These are phyloP conservation scores for Protodeltote pygarga DNA, from an alignment of 2,888 invertebrate genomes.

Conservation along the genomic window DNA sequence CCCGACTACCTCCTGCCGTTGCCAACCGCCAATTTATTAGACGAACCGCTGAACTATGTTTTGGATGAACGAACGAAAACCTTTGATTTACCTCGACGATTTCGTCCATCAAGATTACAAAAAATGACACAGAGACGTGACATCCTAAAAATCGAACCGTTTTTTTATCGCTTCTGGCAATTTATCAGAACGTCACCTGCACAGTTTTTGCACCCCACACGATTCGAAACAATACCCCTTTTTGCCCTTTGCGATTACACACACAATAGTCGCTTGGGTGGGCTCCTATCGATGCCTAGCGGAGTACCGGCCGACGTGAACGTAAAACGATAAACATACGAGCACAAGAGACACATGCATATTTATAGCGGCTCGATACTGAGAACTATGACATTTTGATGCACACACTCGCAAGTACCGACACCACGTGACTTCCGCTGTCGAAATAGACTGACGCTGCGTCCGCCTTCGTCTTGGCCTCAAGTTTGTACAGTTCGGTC, in stretches of 20 bases:
- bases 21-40: conserved; percentile 62
- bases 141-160: conserved; percentile 8
- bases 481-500: conserved; percentile 31
- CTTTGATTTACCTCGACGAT: conserved; percentile 29
- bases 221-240: conserved; percentile 64
- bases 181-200: conserved; percentile 69
- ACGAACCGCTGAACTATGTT: conserved; percentile 56
- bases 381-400: conserved; percentile 76
- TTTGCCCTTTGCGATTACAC: conserved; percentile 60
- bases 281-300: conserved; percentile 55
- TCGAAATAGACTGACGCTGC: conserved; percentile 72
- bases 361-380: conserved; percentile 74
- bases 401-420: conserved; percentile 65
- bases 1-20: conserved; percentile 45
- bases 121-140: conserved; percentile 3
- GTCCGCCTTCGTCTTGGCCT: conserved; percentile 37
- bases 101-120: conserved; percentile 2
- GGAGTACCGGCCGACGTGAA: conserved; percentile 52
- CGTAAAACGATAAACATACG: conserved; percentile 49
- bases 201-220: conserved; percentile 56
- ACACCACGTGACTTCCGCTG: conserved; percentile 78
- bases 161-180: conserved; percentile 33
- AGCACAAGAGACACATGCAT: conserved; percentile 60
- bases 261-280: conserved; percentile 73
- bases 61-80: conserved; percentile 32